Percentiles rank a stretch among this genome's conserved stretches.
Evolutionary conservation across 2,113 vertebrate species (phyloP).

Genomic region (Lepus europaeus): DNA sequence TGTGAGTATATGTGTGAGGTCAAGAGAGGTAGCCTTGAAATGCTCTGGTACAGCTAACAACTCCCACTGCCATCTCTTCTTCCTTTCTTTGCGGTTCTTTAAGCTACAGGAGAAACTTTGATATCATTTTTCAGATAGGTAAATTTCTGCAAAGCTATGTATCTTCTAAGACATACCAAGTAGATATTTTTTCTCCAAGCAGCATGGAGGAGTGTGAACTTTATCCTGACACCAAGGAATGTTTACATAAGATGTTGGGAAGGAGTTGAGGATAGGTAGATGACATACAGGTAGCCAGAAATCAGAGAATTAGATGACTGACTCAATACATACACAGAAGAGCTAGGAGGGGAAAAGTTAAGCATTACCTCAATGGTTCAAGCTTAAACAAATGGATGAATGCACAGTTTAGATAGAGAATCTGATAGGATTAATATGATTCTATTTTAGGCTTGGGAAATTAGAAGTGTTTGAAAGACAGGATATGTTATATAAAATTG

Average conservation of each 20-base stretch:
- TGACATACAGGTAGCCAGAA: background rate
- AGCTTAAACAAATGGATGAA: constrained; percentile 2
- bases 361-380: background rate
- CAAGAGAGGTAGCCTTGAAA: background rate
- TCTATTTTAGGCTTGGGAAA: constrained; percentile 6
- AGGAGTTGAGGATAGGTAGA: background rate
- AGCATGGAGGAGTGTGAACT: background rate
- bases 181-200: background rate
- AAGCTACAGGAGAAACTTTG: background rate
- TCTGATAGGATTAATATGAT: constrained; percentile 39
- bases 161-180: background rate
- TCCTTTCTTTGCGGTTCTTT: background rate
- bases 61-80: background rate
- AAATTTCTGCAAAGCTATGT: background rate
- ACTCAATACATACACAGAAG: background rate
- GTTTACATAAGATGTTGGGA: background rate
- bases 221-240: constrained; percentile 28
- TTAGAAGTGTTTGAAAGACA: constrained; percentile 18
- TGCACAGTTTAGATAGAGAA: background rate
- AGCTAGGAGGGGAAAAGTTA: background rate
- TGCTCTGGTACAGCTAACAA: constrained; percentile 31
- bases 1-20: background rate
- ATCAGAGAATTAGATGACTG: background rate
- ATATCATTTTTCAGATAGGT: background rate
- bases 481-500: constrained; percentile 1